Evolutionary conservation across 2,888 invertebrate species (phyloP).

Genomic region (Cheilosia scutellata): DNA sequence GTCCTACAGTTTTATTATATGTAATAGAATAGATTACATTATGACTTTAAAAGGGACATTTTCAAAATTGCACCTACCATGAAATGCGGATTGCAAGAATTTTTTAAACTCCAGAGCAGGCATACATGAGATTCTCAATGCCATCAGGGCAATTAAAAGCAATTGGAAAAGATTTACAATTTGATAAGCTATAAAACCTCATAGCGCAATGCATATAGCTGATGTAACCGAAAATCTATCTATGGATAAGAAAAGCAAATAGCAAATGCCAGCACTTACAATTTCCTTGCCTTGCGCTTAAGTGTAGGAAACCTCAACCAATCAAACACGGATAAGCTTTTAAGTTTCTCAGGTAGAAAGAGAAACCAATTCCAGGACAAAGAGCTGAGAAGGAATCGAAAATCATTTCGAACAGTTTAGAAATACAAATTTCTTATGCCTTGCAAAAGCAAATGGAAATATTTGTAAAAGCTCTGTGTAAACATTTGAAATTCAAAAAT

Average conservation of each 20-base stretch:
- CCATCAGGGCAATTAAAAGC: too few species aligned
- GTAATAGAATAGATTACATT: too few species aligned
- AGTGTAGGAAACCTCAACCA: neutral
- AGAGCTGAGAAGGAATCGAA: neutral
- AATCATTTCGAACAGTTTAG: neutral
- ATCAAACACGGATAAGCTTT: slow-evolving; percentile 31
- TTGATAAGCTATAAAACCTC: too few species aligned
- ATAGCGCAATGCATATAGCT: neutral
- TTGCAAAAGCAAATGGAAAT: slow-evolving; percentile 5
- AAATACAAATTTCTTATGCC: neutral
- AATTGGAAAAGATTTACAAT: too few species aligned
- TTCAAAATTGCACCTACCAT: too few species aligned
- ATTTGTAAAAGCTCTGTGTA: neutral
- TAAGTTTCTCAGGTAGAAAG: slow-evolving; percentile 7
- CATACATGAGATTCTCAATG: too few species aligned
- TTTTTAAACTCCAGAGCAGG: too few species aligned
- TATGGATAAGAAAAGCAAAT: neutral
- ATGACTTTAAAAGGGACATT: too few species aligned
- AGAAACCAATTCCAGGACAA: neutral
- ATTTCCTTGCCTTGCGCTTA: slow-evolving; percentile 1
- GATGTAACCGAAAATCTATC: neutral
- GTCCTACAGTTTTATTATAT: too few species aligned
- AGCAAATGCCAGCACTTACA: neutral
- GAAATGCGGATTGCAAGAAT: too few species aligned
- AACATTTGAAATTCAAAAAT: slow-evolving; percentile 20